Evolutionary conservation across 2,797 vertebrate species (phyloP).

Genomic region (Chelon auratus): DNA sequence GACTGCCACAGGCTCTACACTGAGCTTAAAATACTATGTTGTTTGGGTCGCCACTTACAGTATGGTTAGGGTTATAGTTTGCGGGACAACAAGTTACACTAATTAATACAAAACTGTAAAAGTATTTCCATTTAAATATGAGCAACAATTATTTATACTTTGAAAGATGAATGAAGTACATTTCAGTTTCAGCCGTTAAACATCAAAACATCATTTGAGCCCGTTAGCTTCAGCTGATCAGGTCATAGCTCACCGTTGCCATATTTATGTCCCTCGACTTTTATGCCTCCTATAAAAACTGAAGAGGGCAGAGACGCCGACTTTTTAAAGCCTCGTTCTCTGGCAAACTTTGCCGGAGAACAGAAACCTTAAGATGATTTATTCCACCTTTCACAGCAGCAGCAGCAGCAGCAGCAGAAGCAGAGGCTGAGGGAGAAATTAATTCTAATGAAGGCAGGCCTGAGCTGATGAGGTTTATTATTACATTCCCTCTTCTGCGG

Average conservation of each 20-base stretch:
- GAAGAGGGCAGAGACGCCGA: conserved; percentile 14
- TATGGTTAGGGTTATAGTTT: too few relatives aligned
- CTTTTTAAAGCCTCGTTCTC: conserved; percentile 31
- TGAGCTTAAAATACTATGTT: too few relatives aligned
- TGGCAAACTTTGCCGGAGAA: conserved; percentile 43
- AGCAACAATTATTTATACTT: too few relatives aligned
- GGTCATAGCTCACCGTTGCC: not conserved
- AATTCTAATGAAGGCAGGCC: conserved; percentile 66
- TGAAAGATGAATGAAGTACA: too few relatives aligned
- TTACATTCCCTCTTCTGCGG: conserved; percentile 49
- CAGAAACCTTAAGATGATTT: conserved; percentile 57
- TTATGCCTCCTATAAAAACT: conserved; percentile 18
- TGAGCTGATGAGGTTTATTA: conserved; percentile 69
- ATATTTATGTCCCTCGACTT: conserved; percentile 18
- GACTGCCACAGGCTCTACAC: too few relatives aligned
- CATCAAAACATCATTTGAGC: not conserved
- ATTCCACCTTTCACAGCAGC: conserved; percentile 41
- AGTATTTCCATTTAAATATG: too few relatives aligned
- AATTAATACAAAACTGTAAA: too few relatives aligned
- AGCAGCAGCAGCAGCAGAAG: conserved; percentile 29
- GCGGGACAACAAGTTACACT: too few relatives aligned
- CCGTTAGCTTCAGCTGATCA: conserved; percentile 2
- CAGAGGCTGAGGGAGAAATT: conserved; percentile 51
- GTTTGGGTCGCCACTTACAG: too few relatives aligned
- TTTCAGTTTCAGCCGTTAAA: not conserved